These are phyloP conservation scores for Sinonovacula constricta DNA, from an alignment of 1,140 invertebrate species.

Conservation along the genomic window DNA sequence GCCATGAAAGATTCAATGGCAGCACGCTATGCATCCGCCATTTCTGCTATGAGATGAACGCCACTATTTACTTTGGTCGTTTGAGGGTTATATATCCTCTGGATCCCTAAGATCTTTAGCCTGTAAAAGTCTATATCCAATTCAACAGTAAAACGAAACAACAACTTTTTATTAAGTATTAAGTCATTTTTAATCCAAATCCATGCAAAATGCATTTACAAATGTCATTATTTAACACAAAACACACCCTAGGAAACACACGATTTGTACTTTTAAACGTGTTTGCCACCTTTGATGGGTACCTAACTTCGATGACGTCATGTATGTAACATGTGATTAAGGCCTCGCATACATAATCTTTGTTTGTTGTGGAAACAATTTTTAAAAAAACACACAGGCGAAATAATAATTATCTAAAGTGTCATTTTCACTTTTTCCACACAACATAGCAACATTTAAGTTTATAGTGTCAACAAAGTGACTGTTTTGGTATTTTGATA, in stretches of 20 bases:
- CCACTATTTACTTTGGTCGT: too few species aligned
- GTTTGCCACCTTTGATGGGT: not conserved
- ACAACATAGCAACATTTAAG: not conserved
- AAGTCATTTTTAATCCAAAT: not conserved
- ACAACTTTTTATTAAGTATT: not conserved
- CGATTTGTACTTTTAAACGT: not conserved
- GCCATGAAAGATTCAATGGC: too few species aligned
- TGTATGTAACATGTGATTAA: not conserved
- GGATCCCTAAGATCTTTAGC: not conserved
- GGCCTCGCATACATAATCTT: not conserved
- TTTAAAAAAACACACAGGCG: too few species aligned
- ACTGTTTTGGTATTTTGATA: not conserved
- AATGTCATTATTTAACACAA: not conserved
- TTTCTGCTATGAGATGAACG: too few species aligned
- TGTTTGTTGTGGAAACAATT: not conserved
- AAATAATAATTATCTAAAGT: not conserved
- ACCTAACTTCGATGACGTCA: not conserved
- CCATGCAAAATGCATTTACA: not conserved
- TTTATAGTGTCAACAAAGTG: not conserved
- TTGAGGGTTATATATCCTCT: not conserved
- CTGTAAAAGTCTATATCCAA: not conserved
- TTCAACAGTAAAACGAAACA: not conserved
- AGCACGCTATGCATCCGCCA: too few species aligned
- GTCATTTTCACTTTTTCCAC: not conserved
- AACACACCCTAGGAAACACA: not conserved